Evolutionary conservation across 2,797 vertebrate genomes (phyloP).

Genomic region (Lutra lutra): DNA sequence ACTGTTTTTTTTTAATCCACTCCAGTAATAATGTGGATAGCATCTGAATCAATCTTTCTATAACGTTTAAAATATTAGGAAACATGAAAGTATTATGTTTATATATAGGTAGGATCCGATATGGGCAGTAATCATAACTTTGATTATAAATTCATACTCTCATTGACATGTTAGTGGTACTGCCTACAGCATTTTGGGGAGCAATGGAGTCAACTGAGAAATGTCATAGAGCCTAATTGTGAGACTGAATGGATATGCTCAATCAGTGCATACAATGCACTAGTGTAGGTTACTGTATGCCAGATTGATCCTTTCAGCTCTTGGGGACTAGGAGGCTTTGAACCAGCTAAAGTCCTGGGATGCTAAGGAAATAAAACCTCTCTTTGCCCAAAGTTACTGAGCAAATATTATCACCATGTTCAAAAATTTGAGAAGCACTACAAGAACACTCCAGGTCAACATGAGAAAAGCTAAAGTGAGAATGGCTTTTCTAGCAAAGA

Average conservation of each 20-base stretch:
- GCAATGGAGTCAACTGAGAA: neutral
- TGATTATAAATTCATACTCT: neutral
- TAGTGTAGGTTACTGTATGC: neutral
- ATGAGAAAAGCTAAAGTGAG: neutral
- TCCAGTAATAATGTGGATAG: neutral
- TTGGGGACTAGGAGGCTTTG: neutral
- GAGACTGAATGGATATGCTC: neutral
- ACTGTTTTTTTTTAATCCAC: neutral
- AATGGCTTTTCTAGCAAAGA: neutral
- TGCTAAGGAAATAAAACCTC: neutral
- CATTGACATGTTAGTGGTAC: neutral
- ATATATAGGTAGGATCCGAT: neutral
- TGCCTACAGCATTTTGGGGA: neutral
- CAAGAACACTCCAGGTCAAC: neutral
- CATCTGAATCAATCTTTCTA: neutral
- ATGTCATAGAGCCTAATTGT: neutral
- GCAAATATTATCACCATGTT: neutral
- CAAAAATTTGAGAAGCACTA: neutral
- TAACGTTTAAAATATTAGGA: slow-evolving; percentile 21
- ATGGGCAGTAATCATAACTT: neutral
- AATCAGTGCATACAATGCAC: neutral
- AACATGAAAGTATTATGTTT: neutral
- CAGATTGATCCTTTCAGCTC: neutral
- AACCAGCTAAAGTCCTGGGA: neutral
- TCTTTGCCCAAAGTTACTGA: neutral